These are phyloP conservation scores for Perca flavescens DNA, from an alignment of 2,113 vertebrate genomes.

Conservation along the genomic window DNA sequence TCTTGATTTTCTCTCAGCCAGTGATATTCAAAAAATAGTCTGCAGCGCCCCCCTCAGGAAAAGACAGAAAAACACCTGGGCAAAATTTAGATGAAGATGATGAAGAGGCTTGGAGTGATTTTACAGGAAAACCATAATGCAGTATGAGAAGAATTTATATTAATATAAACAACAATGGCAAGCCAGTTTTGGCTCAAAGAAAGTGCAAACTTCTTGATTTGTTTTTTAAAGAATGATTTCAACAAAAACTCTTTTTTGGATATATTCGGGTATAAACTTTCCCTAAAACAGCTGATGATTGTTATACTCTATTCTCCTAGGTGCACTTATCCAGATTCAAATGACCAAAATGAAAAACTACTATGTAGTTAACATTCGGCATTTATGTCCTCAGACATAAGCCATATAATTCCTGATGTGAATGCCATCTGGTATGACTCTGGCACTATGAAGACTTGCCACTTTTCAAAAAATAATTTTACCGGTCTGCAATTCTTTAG, in stretches of 20 bases:
- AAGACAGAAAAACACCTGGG: constrained; percentile 5
- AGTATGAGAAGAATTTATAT: neutral
- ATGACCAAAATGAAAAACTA: neutral
- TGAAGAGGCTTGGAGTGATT: neutral
- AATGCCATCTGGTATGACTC: constrained; percentile 4
- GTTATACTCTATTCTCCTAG: neutral
- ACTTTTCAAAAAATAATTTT: constrained; percentile 8
- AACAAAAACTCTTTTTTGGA: neutral
- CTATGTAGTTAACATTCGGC: too few species aligned
- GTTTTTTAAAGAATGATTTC: neutral
- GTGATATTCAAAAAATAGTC: constrained; percentile 64
- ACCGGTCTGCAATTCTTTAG: constrained; percentile 2
- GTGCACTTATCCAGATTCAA: neutral
- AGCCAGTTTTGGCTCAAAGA: neutral
- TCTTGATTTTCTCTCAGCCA: constrained; percentile 1
- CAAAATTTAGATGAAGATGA: neutral
- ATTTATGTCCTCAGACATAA: neutral
- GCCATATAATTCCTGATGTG: neutral
- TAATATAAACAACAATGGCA: too few species aligned
- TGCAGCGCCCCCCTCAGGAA: constrained; percentile 77
- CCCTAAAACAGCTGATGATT: neutral
- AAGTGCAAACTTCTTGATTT: neutral
- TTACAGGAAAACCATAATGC: neutral
- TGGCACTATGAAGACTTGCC: neutral
- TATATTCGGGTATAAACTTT: neutral